phyloP scores from a whole-genome alignment of 2,888 invertebrate genomes.

The Diachrysia chrysitis region DNA sequence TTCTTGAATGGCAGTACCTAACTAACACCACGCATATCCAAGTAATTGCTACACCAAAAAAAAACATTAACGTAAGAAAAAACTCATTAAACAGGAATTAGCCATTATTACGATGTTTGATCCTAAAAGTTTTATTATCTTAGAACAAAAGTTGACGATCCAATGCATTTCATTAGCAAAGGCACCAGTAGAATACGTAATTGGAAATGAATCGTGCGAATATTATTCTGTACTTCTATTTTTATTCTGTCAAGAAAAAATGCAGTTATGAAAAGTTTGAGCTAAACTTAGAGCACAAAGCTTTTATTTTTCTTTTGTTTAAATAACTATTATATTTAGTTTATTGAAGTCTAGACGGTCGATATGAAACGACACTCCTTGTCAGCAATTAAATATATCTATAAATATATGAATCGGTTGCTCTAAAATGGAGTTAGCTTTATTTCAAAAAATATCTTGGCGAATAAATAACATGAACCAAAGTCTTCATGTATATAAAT shows the following conservation, averaged over 20 bases:
- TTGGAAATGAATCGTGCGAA: conserved; percentile 27
- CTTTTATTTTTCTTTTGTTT: conserved; percentile 14
- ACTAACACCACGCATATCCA: background rate
- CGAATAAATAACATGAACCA: no score
- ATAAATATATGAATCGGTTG: no score
- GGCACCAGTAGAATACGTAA: conserved; percentile 54
- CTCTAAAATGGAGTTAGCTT: no score
- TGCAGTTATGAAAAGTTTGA: conserved; percentile 6
- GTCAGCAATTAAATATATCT: no score
- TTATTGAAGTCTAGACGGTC: background rate
- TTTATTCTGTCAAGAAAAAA: conserved; percentile 13
- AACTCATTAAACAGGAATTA: conserved; percentile 60
- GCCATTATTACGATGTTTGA: conserved; percentile 57
- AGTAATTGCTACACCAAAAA: conserved; percentile 13
- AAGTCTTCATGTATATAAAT: no score
- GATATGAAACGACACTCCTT: background rate
- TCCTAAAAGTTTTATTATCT: conserved; percentile 60
- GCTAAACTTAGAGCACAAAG: background rate
- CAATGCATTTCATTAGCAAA: conserved; percentile 61
- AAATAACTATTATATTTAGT: background rate
- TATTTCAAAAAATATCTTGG: no score
- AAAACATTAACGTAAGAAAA: conserved; percentile 41
- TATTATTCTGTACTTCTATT: conserved; percentile 15
- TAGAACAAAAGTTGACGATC: conserved; percentile 56
- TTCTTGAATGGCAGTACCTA: no score